Base-by-base conservation (phyloP, 2,888 invertebrate genomes). In the Achlya flavicornis region DNA sequence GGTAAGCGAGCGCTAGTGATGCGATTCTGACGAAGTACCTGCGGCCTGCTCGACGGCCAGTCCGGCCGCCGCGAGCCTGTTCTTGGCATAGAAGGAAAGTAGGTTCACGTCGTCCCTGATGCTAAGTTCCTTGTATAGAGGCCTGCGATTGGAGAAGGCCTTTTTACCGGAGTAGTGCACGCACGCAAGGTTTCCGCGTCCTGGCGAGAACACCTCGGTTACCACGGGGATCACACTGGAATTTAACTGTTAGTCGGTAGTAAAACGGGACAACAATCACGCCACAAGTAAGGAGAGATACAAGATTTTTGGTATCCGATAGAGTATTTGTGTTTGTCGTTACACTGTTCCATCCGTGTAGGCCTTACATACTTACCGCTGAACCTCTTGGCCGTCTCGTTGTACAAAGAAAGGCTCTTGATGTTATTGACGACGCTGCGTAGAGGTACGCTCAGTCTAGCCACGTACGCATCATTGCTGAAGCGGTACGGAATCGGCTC, bases 41-140 rank as follows among this genome's bases (percentile, higher is more conserved):
- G 95, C 88, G 85, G 84, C 90, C 80, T 85, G 84, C 74, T 93
- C 92, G 80, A 88, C 81, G 82, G 91, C 92, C 73, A 94, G 85
- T 62, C 93, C 93, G 80, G 94, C 94, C 75, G 95, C 96, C 78
- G 96, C 96, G 78, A 95, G 95, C 78, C 96, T 95, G 91, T 97
- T 96, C 94, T 96, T 96, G 93, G 96, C 96, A 95, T 98, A 98
- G 95, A 96, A 97, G 87, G 97, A 97, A 86, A 97, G 95, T 83
- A 97, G 96, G 86, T 97, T 97, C 89, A 98, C 97, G 94, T 97
- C 97, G 90, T 95, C 97, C 89, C 96, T 96, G 88, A 97, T 95
- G 91, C 96, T 97, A 81, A 97, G 96, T 86, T 95, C 95, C 84
- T 95, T 95, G 90, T 95, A 94, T 85, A 96, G 95, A 70, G 97